Conservation (phyloP, 2,113 vertebrate species). For the Centrocercus urophasianus region DNA sequence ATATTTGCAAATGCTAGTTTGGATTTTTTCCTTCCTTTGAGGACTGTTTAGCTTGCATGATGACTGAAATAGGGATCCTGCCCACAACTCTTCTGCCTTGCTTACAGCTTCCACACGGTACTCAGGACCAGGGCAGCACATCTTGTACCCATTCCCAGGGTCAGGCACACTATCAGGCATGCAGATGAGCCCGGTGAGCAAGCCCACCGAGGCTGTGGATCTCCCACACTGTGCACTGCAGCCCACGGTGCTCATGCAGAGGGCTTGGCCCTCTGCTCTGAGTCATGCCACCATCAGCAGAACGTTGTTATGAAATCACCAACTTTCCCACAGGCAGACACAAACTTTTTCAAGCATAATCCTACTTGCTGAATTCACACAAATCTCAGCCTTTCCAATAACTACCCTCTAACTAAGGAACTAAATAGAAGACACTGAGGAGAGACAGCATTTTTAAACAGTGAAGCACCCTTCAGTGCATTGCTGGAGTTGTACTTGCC, state of each 20-base stretch:
- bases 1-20: not conserved
- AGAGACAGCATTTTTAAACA: not conserved
- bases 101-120: not conserved
- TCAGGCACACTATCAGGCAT: not conserved
- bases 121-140: not conserved
- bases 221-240: not conserved
- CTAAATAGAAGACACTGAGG: not conserved
- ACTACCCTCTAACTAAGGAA: not conserved
- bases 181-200: not conserved
- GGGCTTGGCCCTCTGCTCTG: constrained; percentile 3
- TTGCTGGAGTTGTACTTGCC: not conserved
- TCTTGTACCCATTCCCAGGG: accelerated
- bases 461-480: not conserved
- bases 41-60: not conserved
- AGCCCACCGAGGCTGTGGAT: accelerated
- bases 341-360: not conserved
- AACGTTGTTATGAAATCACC: not conserved
- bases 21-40: not conserved
- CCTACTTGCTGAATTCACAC: not conserved
- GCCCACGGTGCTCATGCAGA: constrained; percentile 9
- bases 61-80: not conserved
- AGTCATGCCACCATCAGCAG: constrained; percentile 23
- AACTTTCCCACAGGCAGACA: constrained; percentile 20
- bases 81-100: accelerated
- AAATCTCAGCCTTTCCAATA: not conserved